Base-by-base conservation (phyloP, 2,113 vertebrate genomes). In the Aphyosemion australe region DNA sequence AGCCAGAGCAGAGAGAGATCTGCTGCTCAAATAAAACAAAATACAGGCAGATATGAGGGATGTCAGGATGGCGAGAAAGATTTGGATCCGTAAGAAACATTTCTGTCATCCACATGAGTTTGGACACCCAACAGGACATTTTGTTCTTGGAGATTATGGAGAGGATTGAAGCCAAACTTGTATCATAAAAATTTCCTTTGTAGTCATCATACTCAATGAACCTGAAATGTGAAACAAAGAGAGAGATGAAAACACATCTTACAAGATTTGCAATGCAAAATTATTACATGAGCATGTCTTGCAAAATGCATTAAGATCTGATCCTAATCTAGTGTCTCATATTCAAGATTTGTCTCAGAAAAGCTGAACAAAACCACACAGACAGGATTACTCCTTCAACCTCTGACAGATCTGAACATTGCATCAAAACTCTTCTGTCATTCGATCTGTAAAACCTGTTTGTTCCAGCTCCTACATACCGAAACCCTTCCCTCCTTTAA, bases 381-480 rank as follows among this genome's bases (percentile, higher is more conserved):
- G 67, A 74, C 16, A 54, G 62, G 84, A 84, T 83, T 80, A 76
- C 65, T 76, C 73, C 61, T 56, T 72, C 61, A 67, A 62, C 84
- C 26, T 16, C 69, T 60, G 74, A 84, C 60, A 57, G 68, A 86
- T 84, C 72, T 79, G 65, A 26, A 26, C 5, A 5, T 26, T 26
- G 26, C 26, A 26, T 26, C 3, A 26, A 26, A 26, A 2, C 26
- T 5, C 26, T 26, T 26, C 3, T 26, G 26, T 26, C 67, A 76
- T 87, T 91, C 89, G 93, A 94, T 94, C 93, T 93, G 82, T 92
- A 95, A 95, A 94, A 95, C 94, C 93, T 95, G 93, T 93, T 94
- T 26, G 26, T 5, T 26, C 26, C 26, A 26, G 26, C 26, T 26
- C 26, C 26, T 5, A 26, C 26, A 26, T 26, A 26, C 26, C 26